Conservation (phyloP, 1,140 invertebrate species). For the Plutomurus gul region DNA sequence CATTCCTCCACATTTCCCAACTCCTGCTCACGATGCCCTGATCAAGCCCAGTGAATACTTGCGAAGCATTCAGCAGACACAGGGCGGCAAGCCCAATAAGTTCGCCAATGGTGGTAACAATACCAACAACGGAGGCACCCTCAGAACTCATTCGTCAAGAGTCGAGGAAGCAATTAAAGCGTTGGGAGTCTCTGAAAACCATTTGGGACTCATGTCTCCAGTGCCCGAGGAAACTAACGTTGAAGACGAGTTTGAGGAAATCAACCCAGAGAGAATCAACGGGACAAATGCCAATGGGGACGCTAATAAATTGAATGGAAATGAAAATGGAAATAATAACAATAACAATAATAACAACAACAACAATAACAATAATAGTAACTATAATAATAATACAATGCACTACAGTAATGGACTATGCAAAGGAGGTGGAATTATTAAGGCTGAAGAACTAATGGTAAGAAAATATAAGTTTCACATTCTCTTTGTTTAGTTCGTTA, state of each 20-base stretch:
- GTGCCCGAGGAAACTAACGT: slow-evolving; percentile 48
- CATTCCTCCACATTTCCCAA: slow-evolving; percentile 56
- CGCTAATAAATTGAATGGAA: slow-evolving; percentile 1
- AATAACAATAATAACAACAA: no score
- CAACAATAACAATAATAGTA: slow-evolving; percentile 19
- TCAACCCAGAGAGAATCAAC: slow-evolving; percentile 43
- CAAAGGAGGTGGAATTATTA: slow-evolving; percentile 7
- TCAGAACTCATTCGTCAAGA: slow-evolving; percentile 25
- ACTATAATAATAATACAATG: slow-evolving; percentile 5
- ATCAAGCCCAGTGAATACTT: slow-evolving; percentile 92
- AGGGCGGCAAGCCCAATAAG: neutral
- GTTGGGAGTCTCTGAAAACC: slow-evolving; percentile 56
- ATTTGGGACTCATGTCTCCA: slow-evolving; percentile 31
- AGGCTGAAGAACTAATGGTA: slow-evolving; percentile 51
- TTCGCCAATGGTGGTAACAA: neutral
- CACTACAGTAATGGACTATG: slow-evolving; percentile 7
- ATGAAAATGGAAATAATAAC: neutral
- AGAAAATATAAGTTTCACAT: neutral
- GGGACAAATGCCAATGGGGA: neutral
- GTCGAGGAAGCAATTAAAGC: slow-evolving; percentile 49
- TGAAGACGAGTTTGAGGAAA: slow-evolving; percentile 50
- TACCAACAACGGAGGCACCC: neutral
- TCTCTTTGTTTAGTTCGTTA: neutral
- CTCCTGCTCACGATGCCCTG: slow-evolving; percentile 67
- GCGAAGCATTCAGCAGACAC: slow-evolving; percentile 72